Percentiles rank a stretch among this genome's conserved stretches.
Conservation (phyloP, 2,888 invertebrate genomes). For the Falcaria lacertinaria region DNA sequence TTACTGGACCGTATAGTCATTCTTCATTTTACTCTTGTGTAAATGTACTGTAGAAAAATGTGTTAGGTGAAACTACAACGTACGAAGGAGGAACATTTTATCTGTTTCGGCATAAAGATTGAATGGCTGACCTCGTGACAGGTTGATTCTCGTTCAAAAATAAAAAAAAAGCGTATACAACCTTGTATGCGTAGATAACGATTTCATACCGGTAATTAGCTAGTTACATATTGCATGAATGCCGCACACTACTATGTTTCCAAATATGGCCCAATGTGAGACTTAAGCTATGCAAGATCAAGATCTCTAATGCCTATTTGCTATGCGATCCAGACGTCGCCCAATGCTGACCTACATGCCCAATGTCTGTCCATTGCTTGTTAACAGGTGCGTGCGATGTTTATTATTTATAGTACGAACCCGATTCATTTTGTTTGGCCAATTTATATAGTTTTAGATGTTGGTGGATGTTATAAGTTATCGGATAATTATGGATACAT, state of each 20-base stretch:
- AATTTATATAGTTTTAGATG: not conserved
- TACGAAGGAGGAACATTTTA: not conserved
- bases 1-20: no score
- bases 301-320: constrained; percentile 9
- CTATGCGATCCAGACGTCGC: constrained; percentile 14
- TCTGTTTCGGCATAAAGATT: not conserved
- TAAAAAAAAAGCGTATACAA: not conserved
- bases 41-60: no score
- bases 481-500: not conserved
- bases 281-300: constrained; percentile 17
- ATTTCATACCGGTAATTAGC: not conserved
- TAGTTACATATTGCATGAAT: not conserved
- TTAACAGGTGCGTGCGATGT: constrained; percentile 9
- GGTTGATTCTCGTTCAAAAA: not conserved
- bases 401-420: not conserved
- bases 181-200: not conserved
- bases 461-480: not conserved
- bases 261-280: constrained; percentile 13
- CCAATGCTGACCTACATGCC: constrained; percentile 26
- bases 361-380: constrained; percentile 19
- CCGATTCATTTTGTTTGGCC: not conserved
- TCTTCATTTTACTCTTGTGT: no score
- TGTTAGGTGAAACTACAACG: no score
- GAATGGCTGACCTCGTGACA: not conserved
- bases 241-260: not conserved